A percentile compares a stretch with the other conserved stretches of the same genome.
Conservation (phyloP, 2,797 vertebrate genomes). For the Amniataba percoides region DNA sequence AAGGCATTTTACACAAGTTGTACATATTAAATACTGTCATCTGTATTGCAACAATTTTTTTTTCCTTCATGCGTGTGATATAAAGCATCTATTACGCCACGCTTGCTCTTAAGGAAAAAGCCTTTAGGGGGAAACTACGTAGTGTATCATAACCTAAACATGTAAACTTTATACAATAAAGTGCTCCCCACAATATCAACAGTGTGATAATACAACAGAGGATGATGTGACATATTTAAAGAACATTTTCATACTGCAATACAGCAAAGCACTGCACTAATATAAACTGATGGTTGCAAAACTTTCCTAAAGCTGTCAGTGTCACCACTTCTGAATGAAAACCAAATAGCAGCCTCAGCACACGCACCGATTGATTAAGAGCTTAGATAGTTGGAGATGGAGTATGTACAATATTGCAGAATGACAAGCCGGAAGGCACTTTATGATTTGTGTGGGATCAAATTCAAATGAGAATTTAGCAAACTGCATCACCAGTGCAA, state of each 20-base stretch:
- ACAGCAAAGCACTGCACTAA: constrained; percentile 61
- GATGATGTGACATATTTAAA: constrained; percentile 53
- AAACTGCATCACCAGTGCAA: constrained; percentile 41
- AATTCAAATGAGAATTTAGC: constrained; percentile 60
- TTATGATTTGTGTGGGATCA: constrained; percentile 71
- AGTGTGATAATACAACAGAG: constrained; percentile 68
- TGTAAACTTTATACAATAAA: constrained; percentile 80
- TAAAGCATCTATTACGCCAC: constrained; percentile 60
- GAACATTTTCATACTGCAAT: constrained; percentile 61
- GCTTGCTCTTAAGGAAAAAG: constrained; percentile 48
- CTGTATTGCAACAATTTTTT: constrained; percentile 61
- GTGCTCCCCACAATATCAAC: constrained; percentile 77
- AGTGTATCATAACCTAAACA: constrained; percentile 68
- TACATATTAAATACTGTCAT: constrained; percentile 75
- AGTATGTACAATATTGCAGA: constrained; percentile 73
- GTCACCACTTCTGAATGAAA: constrained; percentile 50
- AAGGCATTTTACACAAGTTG: constrained; percentile 72
- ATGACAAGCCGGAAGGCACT: constrained; percentile 83
- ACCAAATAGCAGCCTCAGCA: constrained; percentile 52
- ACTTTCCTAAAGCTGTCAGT: constrained; percentile 58
- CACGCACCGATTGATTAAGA: constrained; percentile 25
- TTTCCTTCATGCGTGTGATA: constrained; percentile 64
- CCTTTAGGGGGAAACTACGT: constrained; percentile 49
- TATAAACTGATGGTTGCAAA: constrained; percentile 62
- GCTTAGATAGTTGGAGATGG: constrained; percentile 32